These are phyloP conservation scores for Cheilosia pagana DNA, from an alignment of 2,888 invertebrate genomes.

Conservation along the genomic window DNA sequence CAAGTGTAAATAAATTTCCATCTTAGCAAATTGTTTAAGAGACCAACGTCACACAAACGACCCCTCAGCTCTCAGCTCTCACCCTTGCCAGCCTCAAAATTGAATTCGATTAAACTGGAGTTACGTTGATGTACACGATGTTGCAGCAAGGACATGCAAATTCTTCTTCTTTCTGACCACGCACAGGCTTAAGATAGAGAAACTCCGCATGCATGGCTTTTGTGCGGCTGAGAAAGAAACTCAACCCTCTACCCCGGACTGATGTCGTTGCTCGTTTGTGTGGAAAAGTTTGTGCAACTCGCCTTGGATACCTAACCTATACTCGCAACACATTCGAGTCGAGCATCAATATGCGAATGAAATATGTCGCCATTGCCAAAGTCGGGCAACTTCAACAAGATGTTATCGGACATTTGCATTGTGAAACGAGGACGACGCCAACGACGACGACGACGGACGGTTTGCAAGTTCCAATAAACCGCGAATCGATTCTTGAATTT, in stretches of 20 bases:
- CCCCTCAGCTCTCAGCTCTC: too few species aligned
- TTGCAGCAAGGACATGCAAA: constrained; percentile 49
- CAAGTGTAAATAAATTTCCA: constrained; percentile 42
- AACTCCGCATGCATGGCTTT: constrained; percentile 42
- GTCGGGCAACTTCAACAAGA: constrained; percentile 63
- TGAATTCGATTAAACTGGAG: constrained; percentile 62
- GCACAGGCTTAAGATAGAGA: constrained; percentile 53
- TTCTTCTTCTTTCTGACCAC: constrained; percentile 49
- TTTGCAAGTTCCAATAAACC: constrained; percentile 65
- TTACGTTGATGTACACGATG: constrained; percentile 15
- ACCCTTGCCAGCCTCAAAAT: constrained; percentile 31
- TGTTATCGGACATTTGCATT: constrained; percentile 71
- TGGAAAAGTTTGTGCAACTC: constrained; percentile 54
- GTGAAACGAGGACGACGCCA: constrained; percentile 14
- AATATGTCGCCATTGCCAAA: constrained; percentile 59
- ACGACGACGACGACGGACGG: background rate
- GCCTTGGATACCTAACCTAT: background rate
- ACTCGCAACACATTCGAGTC: constrained; percentile 14
- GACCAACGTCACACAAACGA: constrained; percentile 27
- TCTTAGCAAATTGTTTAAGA: constrained; percentile 45
- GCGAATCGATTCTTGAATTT: constrained; percentile 73
- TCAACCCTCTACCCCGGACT: background rate
- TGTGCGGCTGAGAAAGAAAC: constrained; percentile 4
- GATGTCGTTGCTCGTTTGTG: background rate
- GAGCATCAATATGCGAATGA: constrained; percentile 61